These are phyloP conservation scores for Pangasius djambal DNA, from an alignment of 2,797 vertebrate genomes.

Conservation along the genomic window DNA sequence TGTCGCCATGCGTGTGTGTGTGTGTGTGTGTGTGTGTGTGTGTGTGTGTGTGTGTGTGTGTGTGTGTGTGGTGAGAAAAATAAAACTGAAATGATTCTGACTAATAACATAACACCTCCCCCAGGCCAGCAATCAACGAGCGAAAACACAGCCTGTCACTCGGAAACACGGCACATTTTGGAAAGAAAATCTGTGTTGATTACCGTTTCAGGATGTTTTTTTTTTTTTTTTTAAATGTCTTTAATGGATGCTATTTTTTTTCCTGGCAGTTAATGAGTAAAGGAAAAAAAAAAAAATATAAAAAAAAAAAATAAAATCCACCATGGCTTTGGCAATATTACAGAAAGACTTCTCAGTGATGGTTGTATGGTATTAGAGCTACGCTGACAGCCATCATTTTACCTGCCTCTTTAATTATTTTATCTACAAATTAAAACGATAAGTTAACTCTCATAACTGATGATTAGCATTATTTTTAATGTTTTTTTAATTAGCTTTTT, in stretches of 20 bases:
- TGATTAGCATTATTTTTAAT: too few species aligned
- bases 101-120: slow-evolving; percentile 26
- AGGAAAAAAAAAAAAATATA: too few species aligned
- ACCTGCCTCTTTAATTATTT: neutral
- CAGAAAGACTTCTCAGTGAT: neutral
- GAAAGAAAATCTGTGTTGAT: neutral
- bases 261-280: neutral
- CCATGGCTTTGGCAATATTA: neutral
- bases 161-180: slow-evolving; percentile 8
- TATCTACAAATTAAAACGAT: neutral
- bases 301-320: neutral
- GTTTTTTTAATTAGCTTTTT: too few species aligned
- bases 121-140: neutral
- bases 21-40: neutral
- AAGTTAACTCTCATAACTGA: too few species aligned
- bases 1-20: neutral
- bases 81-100: slow-evolving; percentile 23
- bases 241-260: neutral
- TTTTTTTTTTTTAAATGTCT: neutral
- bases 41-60: too few species aligned
- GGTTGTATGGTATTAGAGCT: neutral
- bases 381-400: neutral
- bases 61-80: slow-evolving; percentile 17
- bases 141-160: slow-evolving; percentile 4
- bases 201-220: neutral